Evolutionary conservation across 2,797 vertebrate genomes (phyloP).

Genomic region (Mormyrus proboscirostris): DNA sequence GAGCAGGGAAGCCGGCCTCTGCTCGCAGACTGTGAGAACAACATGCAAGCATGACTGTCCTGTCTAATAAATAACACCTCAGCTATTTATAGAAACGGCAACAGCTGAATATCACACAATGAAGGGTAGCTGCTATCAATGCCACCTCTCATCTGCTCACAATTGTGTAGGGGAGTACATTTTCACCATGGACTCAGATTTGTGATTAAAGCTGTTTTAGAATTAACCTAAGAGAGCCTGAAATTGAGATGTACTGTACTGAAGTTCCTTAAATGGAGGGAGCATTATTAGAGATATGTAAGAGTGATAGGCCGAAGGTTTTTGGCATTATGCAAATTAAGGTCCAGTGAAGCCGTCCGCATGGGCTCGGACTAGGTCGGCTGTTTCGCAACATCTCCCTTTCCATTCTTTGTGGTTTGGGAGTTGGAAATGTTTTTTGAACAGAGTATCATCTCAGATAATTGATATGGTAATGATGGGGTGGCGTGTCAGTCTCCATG

Average conservation of each 20-base stretch:
- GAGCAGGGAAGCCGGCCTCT: neutral
- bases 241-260: conserved; percentile 14
- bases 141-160: neutral
- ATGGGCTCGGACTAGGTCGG: neutral
- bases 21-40: neutral
- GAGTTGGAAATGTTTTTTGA: conserved; percentile 31
- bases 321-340: neutral
- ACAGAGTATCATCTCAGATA: conserved; percentile 38
- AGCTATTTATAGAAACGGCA: neutral
- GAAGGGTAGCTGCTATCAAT: neutral
- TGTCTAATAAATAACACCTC: neutral
- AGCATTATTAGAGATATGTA: neutral
- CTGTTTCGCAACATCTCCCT: neutral
- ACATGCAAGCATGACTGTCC: neutral
- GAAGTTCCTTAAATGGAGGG: conserved; percentile 3
- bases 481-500: conserved; percentile 35
- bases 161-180: neutral
- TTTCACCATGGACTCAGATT: neutral
- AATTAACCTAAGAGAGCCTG: neutral
- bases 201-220: conserved; percentile 8
- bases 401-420: neutral
- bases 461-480: conserved; percentile 55
- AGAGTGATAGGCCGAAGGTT: neutral
- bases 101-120: neutral
- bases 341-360: neutral